Evolutionary conservation across 35 echinoderm and acorn worm species (phyloP), one percentile per base, ranked within the genome.

Genomic region (Heliocidaris tuberculata): DNA sequence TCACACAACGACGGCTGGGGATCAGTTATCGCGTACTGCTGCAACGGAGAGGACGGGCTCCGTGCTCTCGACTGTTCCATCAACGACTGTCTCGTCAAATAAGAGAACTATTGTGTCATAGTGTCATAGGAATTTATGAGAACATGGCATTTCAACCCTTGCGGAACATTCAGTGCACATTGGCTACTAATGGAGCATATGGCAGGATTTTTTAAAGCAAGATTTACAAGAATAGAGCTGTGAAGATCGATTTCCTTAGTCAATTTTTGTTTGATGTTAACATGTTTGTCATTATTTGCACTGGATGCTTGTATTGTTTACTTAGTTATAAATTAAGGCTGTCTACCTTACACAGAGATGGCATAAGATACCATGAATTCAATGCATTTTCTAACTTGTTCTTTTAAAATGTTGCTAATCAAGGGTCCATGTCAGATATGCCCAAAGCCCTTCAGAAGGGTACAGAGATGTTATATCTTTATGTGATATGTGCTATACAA

Each of bases 21-120:
- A 32, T 47, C 31, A 89, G 87, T 24, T 89, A 12, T 32, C 87
- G 31, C 87, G 87, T 32, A 89, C 87, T 7, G 30, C 4, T 47
- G 87, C 87, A 15, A 89, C 87, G 13, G 87, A 89, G 87, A 32
- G 87, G 7, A 89, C 87, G 10, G 87, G 31, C 87, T 89, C 87
- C 13, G 87, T 32, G 12, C 16, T 42, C 32, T 89, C 87, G 0
- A 89, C 87, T 24, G 31, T 89, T 16, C 87, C 87, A 6, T 89
- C 87, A 15, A 89, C 87, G 5, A 48, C 87, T 17, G 87, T 89
- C 15, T 78, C 65, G 17, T 89, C 87, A 48, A 89, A 16, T 32
- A 89, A 89, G 19, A 89, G 31, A 27, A 89, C 87, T n/a, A 48
- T 89, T 89, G 31, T 32, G 19, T 89, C 87, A 17, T 89, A 32